Evolutionary conservation across 2,888 invertebrate species (phyloP).

Genomic region (Ormyrus labotus): DNA sequence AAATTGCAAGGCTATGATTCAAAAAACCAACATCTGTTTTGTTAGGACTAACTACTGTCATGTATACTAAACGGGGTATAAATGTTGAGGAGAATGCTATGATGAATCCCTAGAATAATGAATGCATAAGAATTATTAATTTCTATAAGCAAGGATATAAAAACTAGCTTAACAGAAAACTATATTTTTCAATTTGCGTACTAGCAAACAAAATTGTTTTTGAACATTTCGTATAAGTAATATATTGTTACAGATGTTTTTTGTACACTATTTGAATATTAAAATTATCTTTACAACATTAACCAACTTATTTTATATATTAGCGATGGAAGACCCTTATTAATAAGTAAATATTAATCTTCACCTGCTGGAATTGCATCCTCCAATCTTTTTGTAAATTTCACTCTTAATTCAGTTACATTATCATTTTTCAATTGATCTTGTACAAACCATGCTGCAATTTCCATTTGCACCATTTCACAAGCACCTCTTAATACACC

Average conservation of each 20-base stretch:
- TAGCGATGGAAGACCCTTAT: neutral
- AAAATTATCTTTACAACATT: conserved; percentile 36
- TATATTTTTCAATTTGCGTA: no score
- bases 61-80: conserved; percentile 87
- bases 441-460: conserved; percentile 95
- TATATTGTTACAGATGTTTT: conserved; percentile 21
- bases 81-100: conserved; percentile 92
- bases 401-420: conserved; percentile 94
- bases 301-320: conserved; percentile 30
- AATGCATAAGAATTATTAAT: no score
- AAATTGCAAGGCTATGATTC: conserved; percentile 81
- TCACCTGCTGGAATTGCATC: conserved; percentile 99
- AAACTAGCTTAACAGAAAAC: no score
- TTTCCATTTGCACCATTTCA: conserved; percentile 99
- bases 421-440: conserved; percentile 97
- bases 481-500: conserved; percentile 95
- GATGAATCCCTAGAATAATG: conserved; percentile 81
- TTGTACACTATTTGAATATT: conserved; percentile 28
- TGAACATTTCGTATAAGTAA: conserved; percentile 2
- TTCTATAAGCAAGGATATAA: no score
- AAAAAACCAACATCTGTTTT: conserved; percentile 78
- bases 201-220: no score
- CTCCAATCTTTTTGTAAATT: conserved; percentile 95
- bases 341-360: conserved; percentile 81
- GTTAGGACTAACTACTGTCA: conserved; percentile 76